These are phyloP conservation scores for Papilio protenor DNA, from an alignment of 2,888 invertebrate genomes.

Conservation along the genomic window DNA sequence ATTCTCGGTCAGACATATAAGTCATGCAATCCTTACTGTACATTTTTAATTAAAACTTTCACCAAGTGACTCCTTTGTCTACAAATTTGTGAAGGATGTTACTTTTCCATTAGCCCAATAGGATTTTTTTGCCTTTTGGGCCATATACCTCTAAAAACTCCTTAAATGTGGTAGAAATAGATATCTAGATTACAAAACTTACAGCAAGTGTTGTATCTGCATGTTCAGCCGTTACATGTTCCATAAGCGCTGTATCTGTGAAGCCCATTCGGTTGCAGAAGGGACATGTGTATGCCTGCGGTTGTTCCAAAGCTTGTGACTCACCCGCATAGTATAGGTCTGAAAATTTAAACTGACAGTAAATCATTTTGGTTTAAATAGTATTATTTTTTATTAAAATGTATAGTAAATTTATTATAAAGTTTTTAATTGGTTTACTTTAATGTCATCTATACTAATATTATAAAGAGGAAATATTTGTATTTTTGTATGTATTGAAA, in stretches of 20 bases:
- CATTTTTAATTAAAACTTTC: background rate
- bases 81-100: background rate
- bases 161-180: background rate
- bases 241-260: constrained; percentile 95
- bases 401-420: no score
- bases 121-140: no score
- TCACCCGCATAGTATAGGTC: constrained; percentile 98
- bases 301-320: constrained; percentile 94
- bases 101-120: no score
- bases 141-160: no score
- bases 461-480: no score
- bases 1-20: background rate
- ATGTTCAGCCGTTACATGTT: constrained; percentile 96
- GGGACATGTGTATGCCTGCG: constrained; percentile 98
- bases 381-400: background rate
- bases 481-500: no score
- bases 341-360: constrained; percentile 67
- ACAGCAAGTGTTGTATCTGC: constrained; percentile 96
- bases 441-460: no score
- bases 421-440: no score
- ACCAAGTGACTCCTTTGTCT: background rate
- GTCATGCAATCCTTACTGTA: background rate
- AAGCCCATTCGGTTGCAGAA: constrained; percentile 98
- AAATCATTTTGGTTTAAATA: background rate
- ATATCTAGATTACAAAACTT: constrained; percentile 57